Evolutionary conservation across 1,140 invertebrate genomes (phyloP).

Genomic region (Danaus plexippus): DNA sequence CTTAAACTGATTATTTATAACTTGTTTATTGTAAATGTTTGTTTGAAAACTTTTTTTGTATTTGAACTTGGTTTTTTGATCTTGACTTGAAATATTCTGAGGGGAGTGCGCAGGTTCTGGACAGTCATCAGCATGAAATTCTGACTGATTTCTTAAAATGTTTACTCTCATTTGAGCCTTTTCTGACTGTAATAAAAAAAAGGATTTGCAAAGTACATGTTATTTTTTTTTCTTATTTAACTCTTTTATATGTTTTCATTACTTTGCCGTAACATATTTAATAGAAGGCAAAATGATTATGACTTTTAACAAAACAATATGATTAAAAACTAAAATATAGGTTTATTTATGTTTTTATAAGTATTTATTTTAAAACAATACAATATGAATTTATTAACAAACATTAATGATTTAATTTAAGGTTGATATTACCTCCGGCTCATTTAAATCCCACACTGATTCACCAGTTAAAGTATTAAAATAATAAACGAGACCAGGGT

Average conservation of each 20-base stretch:
- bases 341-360: too few species aligned
- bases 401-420: constrained; percentile 2
- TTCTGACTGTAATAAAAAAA: constrained; percentile 30
- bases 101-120: constrained; percentile 44
- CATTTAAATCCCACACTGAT: constrained; percentile 43
- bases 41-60: neutral
- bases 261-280: too few species aligned
- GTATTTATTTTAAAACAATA: neutral
- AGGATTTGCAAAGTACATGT: neutral
- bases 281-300: too few species aligned
- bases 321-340: too few species aligned
- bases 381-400: constrained; percentile 3
- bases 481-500: constrained; percentile 39
- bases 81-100: constrained; percentile 12
- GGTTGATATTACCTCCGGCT: constrained; percentile 28
- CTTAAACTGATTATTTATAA: constrained; percentile 16
- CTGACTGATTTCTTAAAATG: constrained; percentile 19
- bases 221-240: too few species aligned
- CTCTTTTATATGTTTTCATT: too few species aligned
- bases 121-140: constrained; percentile 20
- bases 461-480: constrained; percentile 47
- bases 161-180: constrained; percentile 30
- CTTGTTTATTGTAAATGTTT: constrained; percentile 20
- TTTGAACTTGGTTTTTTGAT: constrained; percentile 4
- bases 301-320: too few species aligned